Evolutionary conservation across 2,797 vertebrate genomes (phyloP).

Genomic region (Discoglossus pictus): DNA sequence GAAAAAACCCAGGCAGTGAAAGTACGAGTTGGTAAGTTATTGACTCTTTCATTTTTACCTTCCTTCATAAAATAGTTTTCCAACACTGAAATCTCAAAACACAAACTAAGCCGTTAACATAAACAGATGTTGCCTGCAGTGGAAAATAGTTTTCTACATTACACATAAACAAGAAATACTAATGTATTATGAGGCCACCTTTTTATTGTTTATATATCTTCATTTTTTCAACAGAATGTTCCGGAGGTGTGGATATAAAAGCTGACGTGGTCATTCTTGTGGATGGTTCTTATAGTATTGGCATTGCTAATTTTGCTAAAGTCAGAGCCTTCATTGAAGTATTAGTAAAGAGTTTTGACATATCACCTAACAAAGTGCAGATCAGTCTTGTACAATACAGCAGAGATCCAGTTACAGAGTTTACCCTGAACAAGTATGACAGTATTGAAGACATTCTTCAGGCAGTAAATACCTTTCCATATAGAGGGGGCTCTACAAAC

Average conservation of each 20-base stretch:
- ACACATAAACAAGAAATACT: background rate
- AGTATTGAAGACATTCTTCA: conserved; percentile 81
- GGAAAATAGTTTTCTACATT: background rate
- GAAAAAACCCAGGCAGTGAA: conserved; percentile 86
- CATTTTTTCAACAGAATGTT: conserved; percentile 82
- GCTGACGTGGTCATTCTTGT: conserved; percentile 95
- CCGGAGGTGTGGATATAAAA: conserved; percentile 89
- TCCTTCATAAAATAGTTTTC: conserved; percentile 29
- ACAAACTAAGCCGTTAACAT: too few relatives aligned
- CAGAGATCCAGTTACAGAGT: conserved; percentile 92
- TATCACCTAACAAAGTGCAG: conserved; percentile 87
- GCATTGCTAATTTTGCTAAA: conserved; percentile 94
- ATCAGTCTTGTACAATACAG: conserved; percentile 98
- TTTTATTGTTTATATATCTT: conserved; percentile 37
- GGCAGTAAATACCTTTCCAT: conserved; percentile 90
- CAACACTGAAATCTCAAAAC: background rate
- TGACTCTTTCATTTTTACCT: conserved; percentile 13
- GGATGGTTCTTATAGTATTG: conserved; percentile 98
- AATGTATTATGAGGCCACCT: too few relatives aligned
- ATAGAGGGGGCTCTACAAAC: conserved; percentile 96
- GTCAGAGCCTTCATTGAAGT: conserved; percentile 93
- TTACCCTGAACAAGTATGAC: conserved; percentile 86
- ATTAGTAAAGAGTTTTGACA: conserved; percentile 91
- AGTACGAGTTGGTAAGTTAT: conserved; percentile 85
- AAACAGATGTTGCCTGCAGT: too few relatives aligned